phyloP scores from a whole-genome alignment of 2,888 invertebrate genomes.

The Polydrusus pterygomalis region DNA sequence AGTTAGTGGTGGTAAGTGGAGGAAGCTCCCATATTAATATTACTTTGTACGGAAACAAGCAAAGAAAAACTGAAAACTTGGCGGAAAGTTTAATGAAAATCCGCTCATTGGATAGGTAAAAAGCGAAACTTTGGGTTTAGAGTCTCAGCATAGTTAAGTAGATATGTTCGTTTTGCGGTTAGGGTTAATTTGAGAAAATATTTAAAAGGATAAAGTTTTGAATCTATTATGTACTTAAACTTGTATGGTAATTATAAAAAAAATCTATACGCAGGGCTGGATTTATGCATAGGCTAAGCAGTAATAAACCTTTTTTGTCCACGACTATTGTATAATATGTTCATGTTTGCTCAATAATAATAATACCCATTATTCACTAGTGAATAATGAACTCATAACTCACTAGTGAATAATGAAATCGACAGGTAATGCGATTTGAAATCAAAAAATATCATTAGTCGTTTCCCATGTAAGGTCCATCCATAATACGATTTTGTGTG shows the following conservation, averaged over 20 bases:
- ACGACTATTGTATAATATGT: no score
- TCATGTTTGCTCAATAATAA: no score
- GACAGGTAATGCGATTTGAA: no score
- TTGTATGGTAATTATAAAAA: background rate
- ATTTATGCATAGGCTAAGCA: no score
- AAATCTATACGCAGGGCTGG: no score
- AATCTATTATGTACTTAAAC: background rate
- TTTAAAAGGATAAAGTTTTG: background rate
- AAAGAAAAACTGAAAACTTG: constrained; percentile 18
- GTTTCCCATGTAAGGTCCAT: no score
- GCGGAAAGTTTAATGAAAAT: constrained; percentile 24
- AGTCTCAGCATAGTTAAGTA: background rate
- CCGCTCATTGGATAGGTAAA: background rate
- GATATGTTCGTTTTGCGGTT: background rate
- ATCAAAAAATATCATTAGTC: no score
- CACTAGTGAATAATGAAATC: no score
- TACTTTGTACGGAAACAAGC: constrained; percentile 3
- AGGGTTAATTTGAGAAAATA: background rate
- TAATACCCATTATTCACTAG: no score
- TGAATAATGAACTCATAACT: no score
- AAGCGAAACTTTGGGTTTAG: background rate
- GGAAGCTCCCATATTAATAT: constrained; percentile 18
- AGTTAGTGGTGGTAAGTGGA: constrained; percentile 15
- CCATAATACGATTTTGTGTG: no score
- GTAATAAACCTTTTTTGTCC: no score